phyloP scores from a whole-genome alignment of 2,888 invertebrate genomes.

The Nysson spinosus region DNA sequence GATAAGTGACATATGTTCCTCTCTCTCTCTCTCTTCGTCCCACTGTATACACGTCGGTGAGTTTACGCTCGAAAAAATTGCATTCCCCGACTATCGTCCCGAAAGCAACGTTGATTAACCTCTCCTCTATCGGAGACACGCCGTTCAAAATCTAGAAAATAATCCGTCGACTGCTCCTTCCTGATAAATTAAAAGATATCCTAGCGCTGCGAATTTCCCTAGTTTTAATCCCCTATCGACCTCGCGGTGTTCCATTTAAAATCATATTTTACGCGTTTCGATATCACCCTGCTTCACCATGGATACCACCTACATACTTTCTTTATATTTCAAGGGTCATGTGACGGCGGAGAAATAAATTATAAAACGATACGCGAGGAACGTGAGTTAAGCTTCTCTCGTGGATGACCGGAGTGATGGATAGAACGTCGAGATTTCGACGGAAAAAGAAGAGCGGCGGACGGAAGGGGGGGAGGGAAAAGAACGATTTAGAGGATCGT shows the following conservation, averaged over 20 bases:
- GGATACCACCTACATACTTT: too few species aligned
- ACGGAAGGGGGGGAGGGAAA: constrained; percentile 36
- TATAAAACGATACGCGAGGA: constrained; percentile 45
- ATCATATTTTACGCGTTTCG: neutral
- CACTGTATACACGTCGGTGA: constrained; percentile 4
- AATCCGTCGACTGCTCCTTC: constrained; percentile 3
- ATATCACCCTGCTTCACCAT: too few species aligned
- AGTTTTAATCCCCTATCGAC: too few species aligned
- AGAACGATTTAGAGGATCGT: constrained; percentile 49
- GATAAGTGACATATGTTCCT: constrained; percentile 34
- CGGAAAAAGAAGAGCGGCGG: constrained; percentile 17
- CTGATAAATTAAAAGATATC: constrained; percentile 24
- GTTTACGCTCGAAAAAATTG: constrained; percentile 29
- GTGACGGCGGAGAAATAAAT: constrained; percentile 34
- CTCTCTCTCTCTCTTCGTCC: too few species aligned
- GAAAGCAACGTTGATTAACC: constrained; percentile 8
- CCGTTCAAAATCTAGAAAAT: neutral
- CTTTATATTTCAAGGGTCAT: neutral
- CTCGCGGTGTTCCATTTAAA: too few species aligned
- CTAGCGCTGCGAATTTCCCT: too few species aligned
- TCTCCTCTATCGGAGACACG: neutral
- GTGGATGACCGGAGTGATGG: constrained; percentile 53
- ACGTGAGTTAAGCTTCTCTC: constrained; percentile 44
- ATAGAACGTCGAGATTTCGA: constrained; percentile 46
- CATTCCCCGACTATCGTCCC: constrained; percentile 11